A percentile compares a stretch with the other conserved stretches of the same genome.
Evolutionary conservation across 2,888 invertebrate species (phyloP).

Genomic region (Drosophila mettleri): DNA sequence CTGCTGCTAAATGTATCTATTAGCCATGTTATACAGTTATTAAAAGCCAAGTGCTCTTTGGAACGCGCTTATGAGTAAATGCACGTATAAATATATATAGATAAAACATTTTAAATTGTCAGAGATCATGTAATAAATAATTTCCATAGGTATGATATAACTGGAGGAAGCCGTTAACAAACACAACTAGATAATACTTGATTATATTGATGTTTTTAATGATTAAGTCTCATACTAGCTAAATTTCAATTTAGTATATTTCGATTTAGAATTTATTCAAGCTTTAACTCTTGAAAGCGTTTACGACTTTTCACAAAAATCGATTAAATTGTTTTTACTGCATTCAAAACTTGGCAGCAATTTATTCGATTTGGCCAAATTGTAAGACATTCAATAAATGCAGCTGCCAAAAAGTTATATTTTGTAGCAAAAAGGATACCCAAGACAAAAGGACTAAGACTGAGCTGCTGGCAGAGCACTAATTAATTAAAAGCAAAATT

Average conservation of each 20-base stretch:
- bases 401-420: constrained; percentile 63
- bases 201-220: background rate
- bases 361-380: constrained; percentile 41
- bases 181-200: background rate
- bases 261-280: background rate
- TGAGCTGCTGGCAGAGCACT: constrained; percentile 31
- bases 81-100: background rate
- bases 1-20: constrained; percentile 54
- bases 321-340: constrained; percentile 20
- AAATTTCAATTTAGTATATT: background rate
- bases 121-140: background rate
- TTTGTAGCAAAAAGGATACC: constrained; percentile 1
- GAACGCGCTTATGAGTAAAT: constrained; percentile 6
- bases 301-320: constrained; percentile 16
- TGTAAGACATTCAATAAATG: constrained; percentile 44
- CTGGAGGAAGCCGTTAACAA: background rate
- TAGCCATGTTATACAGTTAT: constrained; percentile 35
- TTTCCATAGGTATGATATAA: constrained; percentile 7
- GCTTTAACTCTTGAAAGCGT: background rate
- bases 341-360: constrained; percentile 28
- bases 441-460: constrained; percentile 32
- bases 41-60: constrained; percentile 25
- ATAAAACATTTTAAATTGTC: background rate
- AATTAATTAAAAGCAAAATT: constrained; percentile 69
- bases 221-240: background rate